Base-by-base conservation (phyloP, 2,888 invertebrate genomes). In the Xestia rhomboidea region DNA sequence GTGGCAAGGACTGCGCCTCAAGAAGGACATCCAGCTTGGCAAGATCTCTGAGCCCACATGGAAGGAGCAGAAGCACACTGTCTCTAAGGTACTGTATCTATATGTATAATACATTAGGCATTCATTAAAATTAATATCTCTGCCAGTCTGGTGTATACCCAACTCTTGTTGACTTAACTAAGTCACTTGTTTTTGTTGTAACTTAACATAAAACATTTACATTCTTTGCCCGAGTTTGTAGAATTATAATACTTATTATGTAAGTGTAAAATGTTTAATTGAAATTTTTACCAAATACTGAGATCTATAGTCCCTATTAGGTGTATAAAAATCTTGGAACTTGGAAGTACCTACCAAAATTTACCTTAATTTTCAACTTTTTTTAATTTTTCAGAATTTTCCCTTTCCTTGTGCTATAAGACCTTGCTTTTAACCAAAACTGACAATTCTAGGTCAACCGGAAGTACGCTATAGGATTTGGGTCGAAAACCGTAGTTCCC, bases 11-110 rank as follows among this genome's bases (percentile, higher is more conserved):
- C 89, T 96, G 46, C 94, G 94, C 64, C 86, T 96, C 63, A 96
- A 95, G 79, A 96, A 95, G 57, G 95, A 96, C 78, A 85, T 94
- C 64, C 94, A 93, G 78, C 93, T 96, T 44, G 96, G 96, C 38
- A 95, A 95, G 85, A 94, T 96, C 73, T 95, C 96, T 0, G 94
- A 95, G 76, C 93, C 93, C 1, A 91, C 91, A 13, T 96, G 96
- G 96, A 96, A 95, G 81, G 88, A 92, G 0, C 94, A 93, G 76
- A 95, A 95, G 76, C 95, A 95, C 49, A 83, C 92, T 1, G 90
- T 96, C 34, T 93, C 94, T n/a, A 96, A 96, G 94, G 96, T 96
- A 68, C 18, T 34, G 13, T 49, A 24, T 44, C 1, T 46, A 46
- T 7, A 3, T 44, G 1, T 46, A 46, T 54, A n/a, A 54, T 54